A percentile compares a stretch with the other conserved stretches of the same genome.
phyloP scores from a whole-genome alignment of 2,797 vertebrate species.

The Hippopotamyrus pictus region DNA sequence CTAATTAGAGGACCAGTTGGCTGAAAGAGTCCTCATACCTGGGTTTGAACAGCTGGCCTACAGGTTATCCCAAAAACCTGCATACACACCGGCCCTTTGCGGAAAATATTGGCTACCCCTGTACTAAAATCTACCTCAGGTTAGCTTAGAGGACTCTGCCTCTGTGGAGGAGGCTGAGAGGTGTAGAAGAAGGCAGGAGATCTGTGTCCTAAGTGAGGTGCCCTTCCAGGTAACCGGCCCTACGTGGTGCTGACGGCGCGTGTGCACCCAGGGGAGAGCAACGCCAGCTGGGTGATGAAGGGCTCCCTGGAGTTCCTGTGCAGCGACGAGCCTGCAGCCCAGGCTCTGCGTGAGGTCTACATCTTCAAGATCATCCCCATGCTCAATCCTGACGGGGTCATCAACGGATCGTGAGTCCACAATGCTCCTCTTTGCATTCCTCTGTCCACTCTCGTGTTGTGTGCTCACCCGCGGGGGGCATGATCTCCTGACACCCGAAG shows the following conservation, averaged over 20 bases:
- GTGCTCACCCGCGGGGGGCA: neutral
- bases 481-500: neutral
- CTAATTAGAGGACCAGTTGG: too few species aligned
- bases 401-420: slow-evolving; percentile 82
- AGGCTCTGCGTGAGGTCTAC: slow-evolving; percentile 75
- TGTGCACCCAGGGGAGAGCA: slow-evolving; percentile 88
- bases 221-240: slow-evolving; percentile 65
- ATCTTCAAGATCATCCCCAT: slow-evolving; percentile 90
- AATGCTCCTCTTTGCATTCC: neutral
- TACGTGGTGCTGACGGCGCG: slow-evolving; percentile 75
- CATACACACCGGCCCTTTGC: too few species aligned
- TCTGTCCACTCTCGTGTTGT: neutral
- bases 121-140: neutral
- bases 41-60: too few species aligned
- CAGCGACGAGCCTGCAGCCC: slow-evolving; percentile 71
- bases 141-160: neutral
- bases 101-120: too few species aligned
- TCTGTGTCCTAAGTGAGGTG: neutral
- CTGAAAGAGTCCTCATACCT: too few species aligned
- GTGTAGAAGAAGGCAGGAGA: neutral
- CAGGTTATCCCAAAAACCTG: too few species aligned
- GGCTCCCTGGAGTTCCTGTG: slow-evolving; percentile 84
- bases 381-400: slow-evolving; percentile 89
- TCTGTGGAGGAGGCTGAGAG: neutral
- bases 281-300: slow-evolving; percentile 92